These are phyloP conservation scores for Patella caerulea DNA, from an alignment of 2,888 invertebrate genomes.

Conservation along the genomic window DNA sequence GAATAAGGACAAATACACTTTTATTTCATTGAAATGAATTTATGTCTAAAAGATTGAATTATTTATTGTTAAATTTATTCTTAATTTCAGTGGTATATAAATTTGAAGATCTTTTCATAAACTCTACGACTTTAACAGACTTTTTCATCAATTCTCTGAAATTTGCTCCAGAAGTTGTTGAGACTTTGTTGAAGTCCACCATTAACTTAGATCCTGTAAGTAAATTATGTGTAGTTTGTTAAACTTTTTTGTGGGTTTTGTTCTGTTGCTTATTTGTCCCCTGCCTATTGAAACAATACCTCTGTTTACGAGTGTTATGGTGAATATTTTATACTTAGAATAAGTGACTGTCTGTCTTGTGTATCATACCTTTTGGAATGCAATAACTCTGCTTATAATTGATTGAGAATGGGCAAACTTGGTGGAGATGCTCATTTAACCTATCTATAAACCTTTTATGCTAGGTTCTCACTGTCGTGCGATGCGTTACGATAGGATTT, in stretches of 20 bases:
- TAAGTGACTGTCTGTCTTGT: not conserved
- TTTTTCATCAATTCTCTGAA: slow-evolving; percentile 36
- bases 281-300: not conserved
- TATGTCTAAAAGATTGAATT: too few relatives aligned
- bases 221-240: slow-evolving; percentile 10
- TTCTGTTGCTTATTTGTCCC: not conserved
- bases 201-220: slow-evolving; percentile 47
- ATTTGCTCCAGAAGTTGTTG: slow-evolving; percentile 39
- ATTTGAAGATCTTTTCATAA: slow-evolving; percentile 31
- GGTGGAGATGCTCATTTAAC: too few relatives aligned
- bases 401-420: too few relatives aligned
- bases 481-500: too few relatives aligned
- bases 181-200: slow-evolving; percentile 46
- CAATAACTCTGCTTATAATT: too few relatives aligned
- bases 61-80: not conserved
- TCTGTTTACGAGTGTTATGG: not conserved
- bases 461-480: too few relatives aligned
- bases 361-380: too few relatives aligned
- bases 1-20: too few relatives aligned
- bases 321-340: not conserved
- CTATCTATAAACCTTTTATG: too few relatives aligned
- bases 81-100: slow-evolving; percentile 35
- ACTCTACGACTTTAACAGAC: slow-evolving; percentile 26
- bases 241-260: not conserved
- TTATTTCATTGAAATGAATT: too few relatives aligned